Conservation (phyloP, 1,140 invertebrate genomes). For the Lepidurus apus region DNA sequence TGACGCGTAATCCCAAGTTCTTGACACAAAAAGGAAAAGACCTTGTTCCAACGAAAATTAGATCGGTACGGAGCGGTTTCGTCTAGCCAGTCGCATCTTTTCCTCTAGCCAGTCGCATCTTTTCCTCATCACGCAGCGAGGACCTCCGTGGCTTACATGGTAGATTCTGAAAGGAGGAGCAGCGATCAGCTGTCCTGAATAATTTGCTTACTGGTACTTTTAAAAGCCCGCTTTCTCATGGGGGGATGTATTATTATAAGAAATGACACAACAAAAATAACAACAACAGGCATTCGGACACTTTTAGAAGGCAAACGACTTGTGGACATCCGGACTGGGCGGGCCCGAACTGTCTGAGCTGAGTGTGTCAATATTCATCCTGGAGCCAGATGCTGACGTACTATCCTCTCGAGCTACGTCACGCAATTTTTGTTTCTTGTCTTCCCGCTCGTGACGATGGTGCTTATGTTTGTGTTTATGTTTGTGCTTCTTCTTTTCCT, state of each 20-base stretch:
- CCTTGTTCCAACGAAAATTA: not conserved
- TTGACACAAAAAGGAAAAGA: too few species aligned
- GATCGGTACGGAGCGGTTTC: slow-evolving; percentile 2
- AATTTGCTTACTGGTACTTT: not conserved
- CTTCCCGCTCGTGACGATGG: slow-evolving; percentile 41
- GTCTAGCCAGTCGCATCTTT: not conserved
- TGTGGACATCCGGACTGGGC: slow-evolving; percentile 35
- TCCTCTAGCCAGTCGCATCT: not conserved
- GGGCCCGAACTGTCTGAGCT: slow-evolving; percentile 56
- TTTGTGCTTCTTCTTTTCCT: slow-evolving; percentile 75
- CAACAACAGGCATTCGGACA: not conserved
- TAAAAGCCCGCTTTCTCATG: not conserved
- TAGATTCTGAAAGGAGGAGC: not conserved
- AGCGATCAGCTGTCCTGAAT: not conserved
- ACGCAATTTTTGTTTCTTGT: slow-evolving; percentile 44
- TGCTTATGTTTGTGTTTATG: slow-evolving; percentile 47
- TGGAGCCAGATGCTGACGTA: slow-evolving; percentile 42
- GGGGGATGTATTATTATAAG: not conserved
- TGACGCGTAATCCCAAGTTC: too few species aligned
- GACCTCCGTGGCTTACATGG: not conserved
- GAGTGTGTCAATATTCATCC: slow-evolving; percentile 54
- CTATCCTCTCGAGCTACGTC: slow-evolving; percentile 47
- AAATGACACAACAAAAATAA: not conserved
- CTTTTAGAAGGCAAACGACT: slow-evolving; percentile 27
- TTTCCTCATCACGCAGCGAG: not conserved